Conservation (phyloP, 2,113 vertebrate species). For the Phylloscopus trochiloides region DNA sequence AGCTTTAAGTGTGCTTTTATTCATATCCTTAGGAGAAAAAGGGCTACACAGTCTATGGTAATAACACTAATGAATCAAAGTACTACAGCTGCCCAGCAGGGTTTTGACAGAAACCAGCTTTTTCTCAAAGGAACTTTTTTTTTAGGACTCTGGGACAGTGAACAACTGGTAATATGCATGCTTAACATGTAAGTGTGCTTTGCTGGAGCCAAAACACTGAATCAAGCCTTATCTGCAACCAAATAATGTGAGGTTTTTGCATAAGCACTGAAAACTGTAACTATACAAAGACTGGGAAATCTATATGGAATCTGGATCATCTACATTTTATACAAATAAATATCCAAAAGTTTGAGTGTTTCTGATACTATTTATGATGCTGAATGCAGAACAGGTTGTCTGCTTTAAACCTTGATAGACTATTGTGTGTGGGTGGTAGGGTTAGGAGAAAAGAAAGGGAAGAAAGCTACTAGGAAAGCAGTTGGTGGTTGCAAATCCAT, state of each 20-base stretch:
- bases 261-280: not conserved
- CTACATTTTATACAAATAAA: not conserved
- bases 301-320: not conserved
- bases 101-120: conserved; percentile 63
- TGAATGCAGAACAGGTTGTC: conserved; percentile 42
- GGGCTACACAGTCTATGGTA: conserved; percentile 40
- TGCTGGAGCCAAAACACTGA: conserved; percentile 13
- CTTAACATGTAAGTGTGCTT: conserved; percentile 9
- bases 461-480: conserved; percentile 43
- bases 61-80: conserved; percentile 55
- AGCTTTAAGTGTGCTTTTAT: conserved; percentile 54
- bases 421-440: conserved; percentile 37
- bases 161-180: conserved; percentile 33
- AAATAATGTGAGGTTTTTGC: conserved; percentile 14
- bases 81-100: conserved; percentile 52
- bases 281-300: not conserved
- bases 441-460: conserved; percentile 44
- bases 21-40: conserved; percentile 55
- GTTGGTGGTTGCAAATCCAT: conserved; percentile 22
- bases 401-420: conserved; percentile 22
- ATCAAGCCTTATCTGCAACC: not conserved
- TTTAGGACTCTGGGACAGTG: conserved; percentile 19
- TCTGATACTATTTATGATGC: not conserved
- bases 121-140: conserved; percentile 35
- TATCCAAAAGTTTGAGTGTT: not conserved